Evolutionary conservation across 2,888 invertebrate species (phyloP).

Genomic region (Orchesella flavescens): DNA sequence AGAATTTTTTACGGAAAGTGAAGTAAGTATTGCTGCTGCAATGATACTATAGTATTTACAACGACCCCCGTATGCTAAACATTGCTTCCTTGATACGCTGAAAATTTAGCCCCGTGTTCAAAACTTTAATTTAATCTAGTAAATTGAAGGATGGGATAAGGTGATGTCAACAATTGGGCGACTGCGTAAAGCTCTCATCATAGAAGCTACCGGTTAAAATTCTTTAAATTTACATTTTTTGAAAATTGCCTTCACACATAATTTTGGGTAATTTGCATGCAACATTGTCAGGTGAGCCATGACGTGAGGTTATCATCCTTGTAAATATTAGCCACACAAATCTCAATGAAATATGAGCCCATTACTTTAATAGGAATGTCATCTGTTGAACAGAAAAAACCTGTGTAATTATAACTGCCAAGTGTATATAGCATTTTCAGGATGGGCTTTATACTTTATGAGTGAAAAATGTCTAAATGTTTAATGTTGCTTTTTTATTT

Average conservation of each 20-base stretch:
- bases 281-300: constrained; percentile 10
- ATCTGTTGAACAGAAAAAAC: constrained; percentile 54
- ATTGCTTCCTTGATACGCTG: not conserved
- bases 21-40: not conserved
- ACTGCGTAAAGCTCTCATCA: not conserved
- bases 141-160: not conserved
- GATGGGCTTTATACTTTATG: constrained; percentile 14
- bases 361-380: constrained; percentile 64
- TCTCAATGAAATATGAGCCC: constrained; percentile 62
- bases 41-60: not conserved
- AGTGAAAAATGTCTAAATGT: not conserved
- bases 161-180: not conserved
- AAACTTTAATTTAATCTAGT: no score
- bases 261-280: constrained; percentile 44
- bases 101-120: not conserved
- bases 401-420: constrained; percentile 64
- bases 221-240: not conserved
- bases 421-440: constrained; percentile 39
- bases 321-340: constrained; percentile 32
- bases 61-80: not conserved
- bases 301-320: not conserved
- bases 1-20: no score
- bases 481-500: not conserved
- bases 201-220: constrained; percentile 36
- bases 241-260: not conserved